Evolutionary conservation across 30 jellyfish, hydroid and myxozoan species (phyloP).

Genomic region (Hydractinia symbiolongicarpus): DNA sequence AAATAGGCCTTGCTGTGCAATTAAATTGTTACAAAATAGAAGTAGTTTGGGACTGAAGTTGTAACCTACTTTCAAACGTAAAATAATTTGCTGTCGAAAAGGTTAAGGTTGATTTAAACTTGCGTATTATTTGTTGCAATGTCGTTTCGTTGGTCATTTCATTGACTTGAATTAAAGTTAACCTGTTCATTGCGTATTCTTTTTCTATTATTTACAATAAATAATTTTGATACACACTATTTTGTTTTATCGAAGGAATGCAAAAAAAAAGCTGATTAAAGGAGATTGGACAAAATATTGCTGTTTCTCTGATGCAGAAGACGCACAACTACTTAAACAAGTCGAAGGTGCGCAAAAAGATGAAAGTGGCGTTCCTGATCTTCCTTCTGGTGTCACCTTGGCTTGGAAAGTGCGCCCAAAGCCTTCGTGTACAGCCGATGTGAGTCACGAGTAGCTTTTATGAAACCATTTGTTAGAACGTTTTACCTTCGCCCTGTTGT

Average conservation of each 20-base stretch:
- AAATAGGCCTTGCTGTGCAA: background rate
- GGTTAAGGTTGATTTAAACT: too few species aligned
- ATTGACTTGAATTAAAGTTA: too few species aligned
- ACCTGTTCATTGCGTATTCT: too few species aligned
- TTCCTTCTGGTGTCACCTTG: conserved; percentile 70
- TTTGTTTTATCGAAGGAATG: conserved; percentile 32
- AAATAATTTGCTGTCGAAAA: too few species aligned
- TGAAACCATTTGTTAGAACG: background rate
- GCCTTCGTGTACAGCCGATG: conserved; percentile 73
- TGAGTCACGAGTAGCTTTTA: conserved; percentile 9
- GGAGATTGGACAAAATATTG: conserved; percentile 79
- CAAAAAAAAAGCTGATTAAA: conserved; percentile 37
- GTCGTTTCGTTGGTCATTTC: too few species aligned
- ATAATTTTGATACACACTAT: too few species aligned
- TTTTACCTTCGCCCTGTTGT: background rate
- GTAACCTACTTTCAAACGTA: too few species aligned
- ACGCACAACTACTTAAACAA: conserved; percentile 32
- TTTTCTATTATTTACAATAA: too few species aligned
- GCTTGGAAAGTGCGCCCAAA: conserved; percentile 62
- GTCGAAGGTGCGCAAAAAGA: conserved; percentile 14
- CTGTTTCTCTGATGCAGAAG: conserved; percentile 59
- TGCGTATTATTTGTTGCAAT: too few species aligned
- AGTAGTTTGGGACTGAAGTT: background rate
- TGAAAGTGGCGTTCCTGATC: conserved; percentile 16
- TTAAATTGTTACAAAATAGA: too few species aligned